Evolutionary conservation across 92 coral and sea anemone species (phyloP), one percentile per base, ranked within the genome.

Genomic region (Paragorgia papillata): DNA sequence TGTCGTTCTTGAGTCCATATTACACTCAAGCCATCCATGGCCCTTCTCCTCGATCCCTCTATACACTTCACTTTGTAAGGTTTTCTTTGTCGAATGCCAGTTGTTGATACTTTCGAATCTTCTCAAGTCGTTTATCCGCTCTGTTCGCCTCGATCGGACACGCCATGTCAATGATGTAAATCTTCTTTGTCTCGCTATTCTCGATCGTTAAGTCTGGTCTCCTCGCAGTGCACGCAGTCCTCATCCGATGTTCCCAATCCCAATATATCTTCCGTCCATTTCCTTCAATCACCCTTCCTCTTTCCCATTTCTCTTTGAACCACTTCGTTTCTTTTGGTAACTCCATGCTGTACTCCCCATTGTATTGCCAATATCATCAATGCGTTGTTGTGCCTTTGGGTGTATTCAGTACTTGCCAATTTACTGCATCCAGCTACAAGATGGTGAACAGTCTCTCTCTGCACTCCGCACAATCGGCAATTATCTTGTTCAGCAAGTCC

Each of bases 381-480:
- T 17, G 85, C 80, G 25, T 70, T 69, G 51, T 81, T 81, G 57
- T 81, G 81, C 80, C 85, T 57, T 39, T 71, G 27, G 60, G 62
- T 49, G 64, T 81, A 81, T 62, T 69, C 79, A 20, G 70, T 80
- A 10, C 61, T 55, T 26, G 85, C 80, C 33, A 81, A 41, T 44
- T 56, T 70, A 34, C 60, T 51, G 34, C 85, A 81, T 27, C 85
- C 73, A 56, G 69, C 25, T 14, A 68, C 48, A 30, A 80, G 51
- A 35, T 80, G 79, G 18, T 80, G 84, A 40, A 80, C 79, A 22
- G 79, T 80, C 68, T 66, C 84, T 53, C 9, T 39, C 12, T 40
- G 63, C 18, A 54, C 43, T 22, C 25, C 9, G 24, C 60, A 70
- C 63, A 70, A 10, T 19, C 78, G 41, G 50, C 68, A 75, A 13